phyloP scores from a whole-genome alignment of 2,113 vertebrate genomes.

The mouse (Mus musculus) region DNA sequence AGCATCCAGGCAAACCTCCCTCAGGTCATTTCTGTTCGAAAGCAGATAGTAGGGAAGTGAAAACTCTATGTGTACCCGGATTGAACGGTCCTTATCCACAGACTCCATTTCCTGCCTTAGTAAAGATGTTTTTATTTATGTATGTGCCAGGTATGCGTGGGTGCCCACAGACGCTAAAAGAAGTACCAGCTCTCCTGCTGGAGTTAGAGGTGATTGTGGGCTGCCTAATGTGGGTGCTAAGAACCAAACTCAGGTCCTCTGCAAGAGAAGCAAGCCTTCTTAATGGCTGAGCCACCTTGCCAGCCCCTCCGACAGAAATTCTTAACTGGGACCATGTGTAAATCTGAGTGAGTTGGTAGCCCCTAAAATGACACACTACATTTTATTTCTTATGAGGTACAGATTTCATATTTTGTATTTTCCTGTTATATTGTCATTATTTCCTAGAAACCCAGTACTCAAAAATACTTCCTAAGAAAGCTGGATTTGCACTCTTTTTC shows the following conservation, averaged over 20 bases:
- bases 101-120: neutral
- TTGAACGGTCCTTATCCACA: neutral
- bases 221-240: neutral
- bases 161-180: neutral
- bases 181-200: neutral
- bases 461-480: neutral
- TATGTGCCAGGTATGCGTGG: neutral
- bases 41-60: neutral
- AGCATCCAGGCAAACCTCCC: neutral
- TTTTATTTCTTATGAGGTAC: constrained; percentile 53
- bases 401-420: constrained; percentile 28
- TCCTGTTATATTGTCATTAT: constrained; percentile 1
- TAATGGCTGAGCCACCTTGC: neutral
- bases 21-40: neutral
- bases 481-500: neutral
- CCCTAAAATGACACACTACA: neutral
- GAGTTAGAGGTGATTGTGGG: neutral
- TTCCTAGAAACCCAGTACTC: neutral
- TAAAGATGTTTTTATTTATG: neutral
- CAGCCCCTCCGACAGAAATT: neutral
- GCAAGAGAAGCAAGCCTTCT: neutral
- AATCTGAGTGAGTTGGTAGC: neutral
- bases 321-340: neutral
- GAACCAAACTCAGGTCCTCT: neutral
- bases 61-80: neutral